Percentiles rank a stretch among this genome's conserved stretches.
Evolutionary conservation across 2,113 vertebrate species (phyloP).

Genomic region (Larimichthys crocea): DNA sequence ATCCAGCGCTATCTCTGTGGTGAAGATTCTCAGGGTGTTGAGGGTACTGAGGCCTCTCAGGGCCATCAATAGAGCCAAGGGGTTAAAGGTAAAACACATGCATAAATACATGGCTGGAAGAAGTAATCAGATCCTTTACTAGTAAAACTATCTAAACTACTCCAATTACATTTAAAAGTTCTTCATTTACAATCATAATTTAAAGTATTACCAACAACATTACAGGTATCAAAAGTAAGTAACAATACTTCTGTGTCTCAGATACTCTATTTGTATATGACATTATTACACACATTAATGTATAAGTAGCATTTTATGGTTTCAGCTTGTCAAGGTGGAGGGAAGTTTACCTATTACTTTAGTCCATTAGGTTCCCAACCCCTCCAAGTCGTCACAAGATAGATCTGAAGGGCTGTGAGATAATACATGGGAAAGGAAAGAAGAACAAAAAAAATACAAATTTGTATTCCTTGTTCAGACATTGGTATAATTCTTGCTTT

Average conservation of each 20-base stretch:
- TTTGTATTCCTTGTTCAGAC: too few species aligned
- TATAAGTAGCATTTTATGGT: not conserved
- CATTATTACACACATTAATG: too few species aligned
- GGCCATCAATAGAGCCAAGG: constrained; percentile 97
- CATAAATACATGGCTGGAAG: not conserved
- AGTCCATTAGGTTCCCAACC: not conserved
- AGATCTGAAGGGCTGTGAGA: too few species aligned
- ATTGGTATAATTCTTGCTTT: too few species aligned
- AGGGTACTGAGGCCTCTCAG: constrained; percentile 95
- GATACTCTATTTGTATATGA: too few species aligned
- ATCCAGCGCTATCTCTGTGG: constrained; percentile 97
- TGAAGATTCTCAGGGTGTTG: constrained; percentile 98
- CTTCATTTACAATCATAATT: too few species aligned
- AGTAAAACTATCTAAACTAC: not conserved
- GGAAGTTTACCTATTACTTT: not conserved
- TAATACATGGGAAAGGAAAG: not conserved
- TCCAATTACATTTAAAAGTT: not conserved
- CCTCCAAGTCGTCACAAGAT: too few species aligned
- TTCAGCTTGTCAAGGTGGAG: not conserved
- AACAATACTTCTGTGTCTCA: too few species aligned
- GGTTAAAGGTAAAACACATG: constrained; percentile 88
- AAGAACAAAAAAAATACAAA: not conserved
- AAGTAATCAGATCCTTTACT: not conserved
- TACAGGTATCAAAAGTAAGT: too few species aligned
- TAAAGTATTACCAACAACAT: not conserved